Percentiles rank a stretch among this genome's conserved stretches.
phyloP scores from a whole-genome alignment of 2,888 invertebrate species.

The Neoscelio sp. region DNA sequence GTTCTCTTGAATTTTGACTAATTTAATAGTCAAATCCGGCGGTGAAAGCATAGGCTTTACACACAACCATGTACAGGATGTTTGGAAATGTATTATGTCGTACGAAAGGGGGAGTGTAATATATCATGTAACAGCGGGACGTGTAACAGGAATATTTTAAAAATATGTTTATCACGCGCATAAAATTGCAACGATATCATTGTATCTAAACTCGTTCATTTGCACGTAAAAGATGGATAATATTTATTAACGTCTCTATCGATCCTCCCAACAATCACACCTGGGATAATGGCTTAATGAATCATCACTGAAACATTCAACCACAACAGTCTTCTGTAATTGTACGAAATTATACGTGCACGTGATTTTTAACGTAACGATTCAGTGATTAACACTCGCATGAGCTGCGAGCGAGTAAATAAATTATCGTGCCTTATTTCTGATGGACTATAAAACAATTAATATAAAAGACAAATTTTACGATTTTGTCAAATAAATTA shows the following conservation, averaged over 20 bases:
- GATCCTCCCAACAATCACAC: constrained; percentile 12
- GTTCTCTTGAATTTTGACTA: constrained; percentile 34
- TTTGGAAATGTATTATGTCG: constrained; percentile 45
- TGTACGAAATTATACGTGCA: constrained; percentile 29
- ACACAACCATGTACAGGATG: constrained; percentile 38
- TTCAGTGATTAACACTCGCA: constrained; percentile 1
- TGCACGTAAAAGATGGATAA: not conserved
- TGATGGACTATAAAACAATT: not conserved
- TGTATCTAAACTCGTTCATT: no score
- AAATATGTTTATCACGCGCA: constrained; percentile 7
- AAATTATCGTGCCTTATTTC: not conserved
- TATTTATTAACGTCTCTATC: constrained; percentile 12
- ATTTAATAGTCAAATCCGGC: constrained; percentile 46
- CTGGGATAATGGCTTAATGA: constrained; percentile 20
- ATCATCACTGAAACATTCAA: constrained; percentile 42
- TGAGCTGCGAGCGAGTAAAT: not conserved
- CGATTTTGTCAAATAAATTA: no score
- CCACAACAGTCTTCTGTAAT: constrained; percentile 42
- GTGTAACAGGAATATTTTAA: constrained; percentile 1
- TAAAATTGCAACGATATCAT: not conserved
- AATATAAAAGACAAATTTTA: no score
- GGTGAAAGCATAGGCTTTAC: constrained; percentile 43
- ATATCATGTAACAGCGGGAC: constrained; percentile 23
- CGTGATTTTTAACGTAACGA: constrained; percentile 34
- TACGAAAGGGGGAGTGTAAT: constrained; percentile 9